These are phyloP conservation scores for Polyploca ridens DNA, from an alignment of 2,888 invertebrate species.

Conservation along the genomic window DNA sequence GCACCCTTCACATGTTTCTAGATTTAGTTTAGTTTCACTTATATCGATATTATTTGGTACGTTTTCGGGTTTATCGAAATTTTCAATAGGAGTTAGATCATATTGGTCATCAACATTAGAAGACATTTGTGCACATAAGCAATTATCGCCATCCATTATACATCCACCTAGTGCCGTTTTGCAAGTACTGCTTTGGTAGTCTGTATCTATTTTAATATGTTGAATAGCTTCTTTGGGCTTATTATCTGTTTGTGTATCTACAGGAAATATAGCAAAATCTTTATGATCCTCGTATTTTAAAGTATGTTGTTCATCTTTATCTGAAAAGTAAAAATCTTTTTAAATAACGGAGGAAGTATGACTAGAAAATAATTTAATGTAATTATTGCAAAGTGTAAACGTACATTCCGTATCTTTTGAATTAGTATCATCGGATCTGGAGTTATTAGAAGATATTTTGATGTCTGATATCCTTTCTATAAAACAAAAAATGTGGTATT, in stretches of 20 bases:
- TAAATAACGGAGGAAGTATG: no score
- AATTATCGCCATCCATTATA: constrained; percentile 49
- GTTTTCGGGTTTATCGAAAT: constrained; percentile 20
- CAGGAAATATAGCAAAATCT: neutral
- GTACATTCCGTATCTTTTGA: neutral
- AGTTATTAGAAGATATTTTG: constrained; percentile 48
- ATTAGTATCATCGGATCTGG: constrained; percentile 43
- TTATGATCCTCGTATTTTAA: neutral
- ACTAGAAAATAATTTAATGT: neutral
- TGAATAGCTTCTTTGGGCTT: constrained; percentile 13
- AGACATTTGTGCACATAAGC: constrained; percentile 60
- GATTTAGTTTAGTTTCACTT: constrained; percentile 20
- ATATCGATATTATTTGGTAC: constrained; percentile 20
- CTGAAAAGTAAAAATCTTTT: neutral
- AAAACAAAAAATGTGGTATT: constrained; percentile 25
- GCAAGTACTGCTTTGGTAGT: constrained; percentile 40
- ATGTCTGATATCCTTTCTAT: constrained; percentile 48
- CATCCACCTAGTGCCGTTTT: constrained; percentile 57
- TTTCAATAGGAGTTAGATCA: constrained; percentile 36
- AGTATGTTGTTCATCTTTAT: neutral
- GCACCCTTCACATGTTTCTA: constrained; percentile 46
- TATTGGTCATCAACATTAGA: constrained; percentile 35
- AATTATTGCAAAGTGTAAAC: neutral
- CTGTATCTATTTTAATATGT: constrained; percentile 28
- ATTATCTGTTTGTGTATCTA: neutral